A percentile compares a stretch with the other conserved stretches of the same genome.
Evolutionary conservation across 2,797 vertebrate species (phyloP).

Genomic region (Leucoraja ocellata): DNA sequence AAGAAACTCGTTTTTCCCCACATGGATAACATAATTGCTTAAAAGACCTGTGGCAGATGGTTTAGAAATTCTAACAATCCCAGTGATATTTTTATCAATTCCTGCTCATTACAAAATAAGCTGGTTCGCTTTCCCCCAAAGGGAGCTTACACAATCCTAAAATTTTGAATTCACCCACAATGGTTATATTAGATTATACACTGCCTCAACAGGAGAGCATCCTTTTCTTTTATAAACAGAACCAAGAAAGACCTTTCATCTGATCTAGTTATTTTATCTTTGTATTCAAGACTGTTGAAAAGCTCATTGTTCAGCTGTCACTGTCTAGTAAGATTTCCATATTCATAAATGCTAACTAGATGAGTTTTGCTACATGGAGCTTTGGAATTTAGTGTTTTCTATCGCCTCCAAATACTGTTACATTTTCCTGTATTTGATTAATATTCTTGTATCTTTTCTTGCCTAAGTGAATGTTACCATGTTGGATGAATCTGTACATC

Average conservation of each 20-base stretch:
- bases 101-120: conserved; percentile 15
- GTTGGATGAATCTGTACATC: background rate
- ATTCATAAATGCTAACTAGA: conserved; percentile 35
- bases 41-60: background rate
- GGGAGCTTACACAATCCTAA: background rate
- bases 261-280: conserved; percentile 33
- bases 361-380: conserved; percentile 17
- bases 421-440: background rate
- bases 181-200: conserved; percentile 3
- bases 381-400: background rate
- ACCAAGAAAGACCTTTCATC: background rate
- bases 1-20: background rate
- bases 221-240: background rate
- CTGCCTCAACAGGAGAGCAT: conserved; percentile 4
- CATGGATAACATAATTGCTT: background rate
- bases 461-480: background rate
- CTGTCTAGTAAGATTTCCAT: conserved; percentile 18
- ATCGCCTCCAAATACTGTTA: background rate
- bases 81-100: conserved; percentile 9
- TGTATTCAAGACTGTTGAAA: conserved; percentile 21
- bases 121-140: background rate
- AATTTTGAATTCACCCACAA: background rate
- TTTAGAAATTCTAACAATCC: background rate
- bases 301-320: conserved; percentile 34
- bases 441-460: background rate